phyloP scores from a whole-genome alignment of 2,797 vertebrate species.

The Neosalanx taihuensis region DNA sequence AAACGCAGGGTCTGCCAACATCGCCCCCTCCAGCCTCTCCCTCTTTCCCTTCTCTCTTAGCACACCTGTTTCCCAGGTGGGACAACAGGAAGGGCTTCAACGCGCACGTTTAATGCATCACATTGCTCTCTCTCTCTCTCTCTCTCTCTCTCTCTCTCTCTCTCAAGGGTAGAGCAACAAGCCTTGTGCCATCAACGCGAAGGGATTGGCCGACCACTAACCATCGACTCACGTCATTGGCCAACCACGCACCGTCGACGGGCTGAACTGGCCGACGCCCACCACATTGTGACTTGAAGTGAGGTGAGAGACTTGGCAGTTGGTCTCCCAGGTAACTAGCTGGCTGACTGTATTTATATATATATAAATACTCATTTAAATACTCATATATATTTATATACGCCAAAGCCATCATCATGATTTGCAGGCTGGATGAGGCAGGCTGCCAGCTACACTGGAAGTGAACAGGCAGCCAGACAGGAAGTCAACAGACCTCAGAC shows the following conservation, averaged over 20 bases:
- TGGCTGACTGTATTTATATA: too few species aligned
- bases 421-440: too few species aligned
- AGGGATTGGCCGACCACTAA: too few species aligned
- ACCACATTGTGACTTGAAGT: too few species aligned
- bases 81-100: neutral
- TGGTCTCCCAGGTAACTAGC: too few species aligned
- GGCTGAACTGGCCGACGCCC: too few species aligned
- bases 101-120: neutral
- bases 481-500: neutral
- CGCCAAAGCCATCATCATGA: too few species aligned
- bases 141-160: constrained; percentile 1
- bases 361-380: too few species aligned
- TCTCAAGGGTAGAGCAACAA: neutral
- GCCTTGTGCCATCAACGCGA: neutral
- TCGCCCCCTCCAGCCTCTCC: constrained; percentile 49
- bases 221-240: too few species aligned
- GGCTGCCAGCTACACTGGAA: constrained; percentile 20
- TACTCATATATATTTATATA: too few species aligned
- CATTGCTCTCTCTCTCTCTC: constrained; percentile 13
- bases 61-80: neutral
- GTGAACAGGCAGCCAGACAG: constrained; percentile 7
- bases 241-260: too few species aligned
- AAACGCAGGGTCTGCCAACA: constrained; percentile 78
- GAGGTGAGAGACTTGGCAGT: too few species aligned
- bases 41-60: neutral